Evolutionary conservation across 2,888 invertebrate species (phyloP).

Genomic region (Acronicta aceris): DNA sequence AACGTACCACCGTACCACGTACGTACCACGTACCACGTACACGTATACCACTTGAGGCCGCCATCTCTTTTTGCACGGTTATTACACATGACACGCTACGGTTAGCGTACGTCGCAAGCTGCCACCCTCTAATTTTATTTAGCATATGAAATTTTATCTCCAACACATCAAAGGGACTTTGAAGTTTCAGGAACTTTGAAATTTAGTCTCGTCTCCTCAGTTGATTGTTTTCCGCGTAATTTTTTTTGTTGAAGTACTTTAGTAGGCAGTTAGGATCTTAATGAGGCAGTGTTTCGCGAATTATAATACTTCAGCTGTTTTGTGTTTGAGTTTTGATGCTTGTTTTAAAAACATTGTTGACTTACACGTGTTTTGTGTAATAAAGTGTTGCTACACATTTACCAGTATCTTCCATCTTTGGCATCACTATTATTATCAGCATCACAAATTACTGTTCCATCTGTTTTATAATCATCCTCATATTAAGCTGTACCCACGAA

Average conservation of each 20-base stretch:
- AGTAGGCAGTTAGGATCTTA: constrained; percentile 26
- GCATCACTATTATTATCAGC: constrained; percentile 12
- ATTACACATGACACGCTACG: constrained; percentile 74
- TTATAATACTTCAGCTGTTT: constrained; percentile 13
- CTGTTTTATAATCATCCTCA: constrained; percentile 35
- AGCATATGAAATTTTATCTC: constrained; percentile 78
- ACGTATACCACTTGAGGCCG: constrained; percentile 57
- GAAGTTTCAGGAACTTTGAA: constrained; percentile 64
- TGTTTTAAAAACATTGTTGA: not conserved
- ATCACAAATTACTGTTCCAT: constrained; percentile 21
- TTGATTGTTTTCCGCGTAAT: constrained; percentile 57
- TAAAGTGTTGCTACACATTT: too few relatives aligned
- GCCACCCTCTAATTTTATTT: constrained; percentile 77
- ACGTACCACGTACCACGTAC: too few relatives aligned
- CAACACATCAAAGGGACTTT: constrained; percentile 75
- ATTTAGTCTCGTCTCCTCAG: constrained; percentile 54
- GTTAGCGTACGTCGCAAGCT: constrained; percentile 65
- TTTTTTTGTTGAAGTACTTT: constrained; percentile 35
- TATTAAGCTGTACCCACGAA: constrained; percentile 30
- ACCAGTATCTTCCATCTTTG: not conserved
- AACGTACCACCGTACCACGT: too few relatives aligned
- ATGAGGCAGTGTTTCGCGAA: constrained; percentile 25
- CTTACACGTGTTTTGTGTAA: not conserved
- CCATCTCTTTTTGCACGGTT: constrained; percentile 73
- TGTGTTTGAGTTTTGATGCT: constrained; percentile 1